phyloP scores from a whole-genome alignment of 2,113 vertebrate species.

The Polypterus bichir region DNA sequence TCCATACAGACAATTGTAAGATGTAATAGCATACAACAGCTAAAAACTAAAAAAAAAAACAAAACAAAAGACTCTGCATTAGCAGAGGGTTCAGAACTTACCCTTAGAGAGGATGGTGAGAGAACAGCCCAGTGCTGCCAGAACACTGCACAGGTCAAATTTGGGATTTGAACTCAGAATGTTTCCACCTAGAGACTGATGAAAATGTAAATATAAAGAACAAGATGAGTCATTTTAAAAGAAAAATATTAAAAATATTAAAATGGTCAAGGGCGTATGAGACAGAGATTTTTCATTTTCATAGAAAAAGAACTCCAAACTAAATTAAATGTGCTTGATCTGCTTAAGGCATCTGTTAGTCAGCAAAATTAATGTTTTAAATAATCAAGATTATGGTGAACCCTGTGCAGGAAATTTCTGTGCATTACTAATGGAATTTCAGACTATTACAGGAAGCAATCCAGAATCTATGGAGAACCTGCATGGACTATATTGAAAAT shows the following conservation, averaged over 20 bases:
- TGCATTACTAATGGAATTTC: not conserved
- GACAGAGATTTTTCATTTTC: not conserved
- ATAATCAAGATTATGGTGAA: not conserved
- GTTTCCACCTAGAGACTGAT: conserved; percentile 75
- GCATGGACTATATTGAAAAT: not conserved
- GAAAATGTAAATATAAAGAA: conserved; percentile 4
- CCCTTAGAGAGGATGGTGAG: conserved; percentile 56
- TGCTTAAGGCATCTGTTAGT: fast-evolving
- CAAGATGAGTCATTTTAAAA: not conserved
- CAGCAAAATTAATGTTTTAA: not conserved
- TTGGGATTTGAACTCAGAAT: conserved; percentile 65
- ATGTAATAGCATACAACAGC: not conserved
- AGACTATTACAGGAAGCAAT: not conserved
- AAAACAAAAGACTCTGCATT: not conserved
- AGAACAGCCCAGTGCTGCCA: conserved; percentile 61
- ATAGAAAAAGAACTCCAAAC: not conserved
- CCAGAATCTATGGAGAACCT: not conserved
- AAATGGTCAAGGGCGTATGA: not conserved
- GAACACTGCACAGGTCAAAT: conserved; percentile 76
- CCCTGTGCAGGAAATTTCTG: not conserved
- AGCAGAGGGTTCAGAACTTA: conserved; percentile 24
- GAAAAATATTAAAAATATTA: not conserved
- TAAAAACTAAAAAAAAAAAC: not conserved
- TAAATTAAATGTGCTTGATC: not conserved
- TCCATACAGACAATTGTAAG: no score